Percentiles rank a stretch among this genome's conserved stretches.
These are phyloP conservation scores for Stomatorhinus ivindoensis DNA, from an alignment of 2,113 vertebrate species.

Conservation along the genomic window DNA sequence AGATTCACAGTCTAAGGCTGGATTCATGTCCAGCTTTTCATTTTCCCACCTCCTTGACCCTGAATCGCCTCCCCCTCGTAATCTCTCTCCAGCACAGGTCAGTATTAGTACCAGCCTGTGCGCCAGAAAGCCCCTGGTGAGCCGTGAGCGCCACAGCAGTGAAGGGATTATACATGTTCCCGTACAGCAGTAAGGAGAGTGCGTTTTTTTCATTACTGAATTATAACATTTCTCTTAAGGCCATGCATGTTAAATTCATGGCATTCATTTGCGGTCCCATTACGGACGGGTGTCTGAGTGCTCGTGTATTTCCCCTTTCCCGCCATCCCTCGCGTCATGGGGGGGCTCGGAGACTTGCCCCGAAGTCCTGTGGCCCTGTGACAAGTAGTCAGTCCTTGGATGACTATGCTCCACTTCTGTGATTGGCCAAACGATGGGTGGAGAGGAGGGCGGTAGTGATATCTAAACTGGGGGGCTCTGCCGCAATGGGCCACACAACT, in stretches of 20 bases:
- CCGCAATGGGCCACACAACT: constrained; percentile 55
- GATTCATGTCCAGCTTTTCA: constrained; percentile 25
- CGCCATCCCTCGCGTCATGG: not conserved
- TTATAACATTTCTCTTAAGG: constrained; percentile 2
- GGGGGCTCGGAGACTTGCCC: not conserved
- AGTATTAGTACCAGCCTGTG: constrained; percentile 25
- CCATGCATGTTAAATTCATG: constrained; percentile 7
- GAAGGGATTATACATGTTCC: not conserved
- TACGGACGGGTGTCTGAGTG: not conserved
- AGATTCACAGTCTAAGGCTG: constrained; percentile 15
- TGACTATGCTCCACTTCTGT: constrained; percentile 6
- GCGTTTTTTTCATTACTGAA: not conserved
- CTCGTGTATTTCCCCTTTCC: not conserved
- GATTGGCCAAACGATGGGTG: constrained; percentile 40
- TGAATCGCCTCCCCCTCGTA: constrained; percentile 41
- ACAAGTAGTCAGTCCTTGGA: not conserved
- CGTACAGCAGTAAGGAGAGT: not conserved
- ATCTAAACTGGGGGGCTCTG: constrained; percentile 47
- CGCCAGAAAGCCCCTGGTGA: not conserved
- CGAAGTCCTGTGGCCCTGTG: not conserved
- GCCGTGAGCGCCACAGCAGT: not conserved
- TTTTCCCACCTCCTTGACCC: constrained; percentile 33
- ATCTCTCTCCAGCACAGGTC: constrained; percentile 43
- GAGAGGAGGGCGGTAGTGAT: constrained; percentile 61
- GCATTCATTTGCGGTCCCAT: constrained; percentile 11